Evolutionary conservation across 2,888 invertebrate genomes (phyloP).

Genomic region (Cerceris rybyensis): DNA sequence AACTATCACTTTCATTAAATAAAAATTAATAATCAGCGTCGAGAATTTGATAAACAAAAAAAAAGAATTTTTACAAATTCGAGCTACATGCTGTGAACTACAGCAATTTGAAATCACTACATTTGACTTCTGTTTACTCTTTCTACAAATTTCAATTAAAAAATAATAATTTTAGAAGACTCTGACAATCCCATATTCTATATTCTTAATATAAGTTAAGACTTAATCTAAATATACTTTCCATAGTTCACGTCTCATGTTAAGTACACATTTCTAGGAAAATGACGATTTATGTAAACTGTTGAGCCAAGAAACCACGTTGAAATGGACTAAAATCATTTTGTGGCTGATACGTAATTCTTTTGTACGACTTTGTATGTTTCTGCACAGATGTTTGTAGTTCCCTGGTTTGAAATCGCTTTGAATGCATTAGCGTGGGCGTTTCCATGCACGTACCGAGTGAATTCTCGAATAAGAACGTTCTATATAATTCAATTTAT

Average conservation of each 20-base stretch:
- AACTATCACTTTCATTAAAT: no score
- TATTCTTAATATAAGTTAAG: no score
- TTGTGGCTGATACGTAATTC: slow-evolving; percentile 27
- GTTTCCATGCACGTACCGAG: slow-evolving; percentile 23
- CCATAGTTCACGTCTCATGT: not conserved
- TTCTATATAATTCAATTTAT: slow-evolving; percentile 8
- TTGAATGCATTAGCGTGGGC: slow-evolving; percentile 44
- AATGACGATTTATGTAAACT: slow-evolving; percentile 34
- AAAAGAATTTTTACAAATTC: no score
- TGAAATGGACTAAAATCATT: slow-evolving; percentile 47
- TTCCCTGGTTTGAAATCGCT: slow-evolving; percentile 30
- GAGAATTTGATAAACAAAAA: no score
- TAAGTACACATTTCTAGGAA: slow-evolving; percentile 50
- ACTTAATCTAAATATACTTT: no score
- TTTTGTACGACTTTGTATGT: slow-evolving; percentile 18
- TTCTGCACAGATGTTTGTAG: slow-evolving; percentile 5
- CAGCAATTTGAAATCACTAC: no score
- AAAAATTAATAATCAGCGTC: no score
- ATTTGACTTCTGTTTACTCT: no score
- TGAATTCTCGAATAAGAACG: slow-evolving; percentile 21
- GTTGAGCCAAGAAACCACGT: slow-evolving; percentile 35
- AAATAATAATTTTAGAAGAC: no score
- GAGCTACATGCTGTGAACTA: no score
- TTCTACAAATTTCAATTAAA: no score
- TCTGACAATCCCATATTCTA: no score